Evolutionary conservation across 1,140 invertebrate genomes (phyloP).

Genomic region (Saccostrea glomerata): DNA sequence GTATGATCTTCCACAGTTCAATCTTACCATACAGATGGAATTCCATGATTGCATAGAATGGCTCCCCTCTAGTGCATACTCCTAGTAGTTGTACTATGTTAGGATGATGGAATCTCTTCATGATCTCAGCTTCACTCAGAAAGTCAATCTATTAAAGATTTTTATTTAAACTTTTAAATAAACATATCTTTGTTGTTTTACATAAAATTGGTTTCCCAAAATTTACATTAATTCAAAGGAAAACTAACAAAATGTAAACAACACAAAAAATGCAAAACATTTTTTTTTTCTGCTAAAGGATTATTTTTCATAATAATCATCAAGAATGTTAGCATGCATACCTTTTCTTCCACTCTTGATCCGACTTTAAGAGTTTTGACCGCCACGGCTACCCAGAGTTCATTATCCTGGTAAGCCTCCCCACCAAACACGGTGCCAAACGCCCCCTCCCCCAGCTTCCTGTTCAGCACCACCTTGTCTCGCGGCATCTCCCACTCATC

Average conservation of each 20-base stretch:
- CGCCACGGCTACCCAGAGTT: conserved; percentile 90
- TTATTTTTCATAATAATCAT: no score
- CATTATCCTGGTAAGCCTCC: conserved; percentile 85
- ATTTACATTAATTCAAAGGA: no score
- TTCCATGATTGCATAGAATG: conserved; percentile 78
- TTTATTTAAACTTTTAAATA: no score
- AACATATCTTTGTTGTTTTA: no score
- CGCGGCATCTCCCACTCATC: conserved; percentile 93
- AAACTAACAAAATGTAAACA: no score
- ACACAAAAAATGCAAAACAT: no score
- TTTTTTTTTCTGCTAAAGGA: no score
- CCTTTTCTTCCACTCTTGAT: conserved; percentile 90
- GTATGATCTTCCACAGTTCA: neutral
- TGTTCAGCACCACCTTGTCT: conserved; percentile 92
- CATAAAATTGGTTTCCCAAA: no score
- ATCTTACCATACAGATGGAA: conserved; percentile 77
- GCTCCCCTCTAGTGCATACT: conserved; percentile 77
- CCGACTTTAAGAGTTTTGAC: conserved; percentile 94
- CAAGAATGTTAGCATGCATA: conserved; percentile 43
- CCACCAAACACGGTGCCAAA: conserved; percentile 94
- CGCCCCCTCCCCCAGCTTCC: conserved; percentile 92
- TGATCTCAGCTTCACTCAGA: conserved; percentile 93
- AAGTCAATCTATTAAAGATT: conserved; percentile 85
- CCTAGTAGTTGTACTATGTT: conserved; percentile 78
- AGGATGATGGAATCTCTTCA: conserved; percentile 94